Conservation (phyloP, 2,888 invertebrate genomes). For the Sphecodes monilicornis region DNA sequence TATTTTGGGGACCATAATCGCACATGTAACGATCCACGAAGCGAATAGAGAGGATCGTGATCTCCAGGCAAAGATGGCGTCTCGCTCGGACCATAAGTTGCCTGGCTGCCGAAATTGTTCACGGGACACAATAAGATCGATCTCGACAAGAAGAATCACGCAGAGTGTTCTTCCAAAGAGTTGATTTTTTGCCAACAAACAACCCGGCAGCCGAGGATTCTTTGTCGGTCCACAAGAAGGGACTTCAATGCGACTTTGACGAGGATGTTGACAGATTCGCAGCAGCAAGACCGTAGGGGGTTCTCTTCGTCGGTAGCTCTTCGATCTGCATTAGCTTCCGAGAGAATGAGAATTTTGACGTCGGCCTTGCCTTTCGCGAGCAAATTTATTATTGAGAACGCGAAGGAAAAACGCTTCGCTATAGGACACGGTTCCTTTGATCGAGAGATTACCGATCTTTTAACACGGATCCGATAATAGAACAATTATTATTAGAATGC, state of each 20-base stretch:
- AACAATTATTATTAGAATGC: background rate
- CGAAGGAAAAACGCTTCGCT: background rate
- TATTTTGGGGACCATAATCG: background rate
- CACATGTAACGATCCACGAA: background rate
- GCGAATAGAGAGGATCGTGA: background rate
- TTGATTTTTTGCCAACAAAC: slow-evolving; percentile 62
- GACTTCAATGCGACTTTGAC: slow-evolving; percentile 61
- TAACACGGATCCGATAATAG: too few relatives aligned
- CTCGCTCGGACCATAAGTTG: background rate
- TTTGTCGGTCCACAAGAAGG: slow-evolving; percentile 48
- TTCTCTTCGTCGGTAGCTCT: slow-evolving; percentile 49
- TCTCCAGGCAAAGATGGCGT: background rate
- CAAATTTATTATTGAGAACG: background rate
- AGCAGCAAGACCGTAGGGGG: slow-evolving; percentile 65
- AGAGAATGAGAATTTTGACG: slow-evolving; percentile 9
- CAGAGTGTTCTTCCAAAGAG: slow-evolving; percentile 34
- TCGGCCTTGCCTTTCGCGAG: background rate
- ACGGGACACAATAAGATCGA: slow-evolving; percentile 52
- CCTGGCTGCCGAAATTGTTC: slow-evolving; percentile 41
- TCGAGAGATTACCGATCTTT: background rate
- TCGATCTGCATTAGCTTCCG: slow-evolving; percentile 22
- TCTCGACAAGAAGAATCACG: slow-evolving; percentile 35
- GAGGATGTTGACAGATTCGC: slow-evolving; percentile 70
- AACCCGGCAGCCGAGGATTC: slow-evolving; percentile 34
- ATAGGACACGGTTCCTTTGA: background rate